A percentile compares a stretch with the other conserved stretches of the same genome.
Conservation (phyloP, 2,888 invertebrate genomes). For the Scaptomyza tumidula region DNA sequence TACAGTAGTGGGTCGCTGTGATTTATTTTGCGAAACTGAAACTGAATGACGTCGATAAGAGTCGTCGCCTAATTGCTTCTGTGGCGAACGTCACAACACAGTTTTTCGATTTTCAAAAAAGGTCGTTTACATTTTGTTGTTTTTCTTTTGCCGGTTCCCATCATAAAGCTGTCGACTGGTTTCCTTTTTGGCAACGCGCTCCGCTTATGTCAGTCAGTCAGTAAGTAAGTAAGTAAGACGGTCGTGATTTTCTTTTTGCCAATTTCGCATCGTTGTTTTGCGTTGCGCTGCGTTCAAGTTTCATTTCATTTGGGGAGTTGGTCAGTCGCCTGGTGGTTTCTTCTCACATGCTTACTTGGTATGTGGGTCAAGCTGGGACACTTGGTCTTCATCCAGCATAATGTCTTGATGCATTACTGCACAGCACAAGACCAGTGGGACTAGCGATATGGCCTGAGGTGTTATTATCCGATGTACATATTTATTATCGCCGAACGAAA, state of each 20-base stretch:
- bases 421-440: constrained; percentile 46
- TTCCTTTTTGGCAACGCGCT: constrained; percentile 75
- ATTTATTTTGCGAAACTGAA: constrained; percentile 59
- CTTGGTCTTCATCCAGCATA: constrained; percentile 51
- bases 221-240: constrained; percentile 26
- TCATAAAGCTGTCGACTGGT: constrained; percentile 75
- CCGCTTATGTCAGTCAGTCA: constrained; percentile 67
- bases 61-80: constrained; percentile 69
- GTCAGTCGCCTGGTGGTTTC: constrained; percentile 39
- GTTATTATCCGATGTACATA: constrained; percentile 58
- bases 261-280: constrained; percentile 51
- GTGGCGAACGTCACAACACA: constrained; percentile 69
- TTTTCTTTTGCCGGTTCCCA: constrained; percentile 59
- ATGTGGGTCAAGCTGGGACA: constrained; percentile 76
- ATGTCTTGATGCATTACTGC: constrained; percentile 60
- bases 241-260: constrained; percentile 66
- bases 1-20: constrained; percentile 60
- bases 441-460: constrained; percentile 44
- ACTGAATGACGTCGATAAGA: constrained; percentile 60
- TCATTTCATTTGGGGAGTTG: constrained; percentile 62
- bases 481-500: constrained; percentile 52
- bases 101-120: constrained; percentile 65
- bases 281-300: constrained; percentile 43
- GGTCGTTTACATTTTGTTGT: constrained; percentile 17
- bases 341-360: constrained; percentile 48